phyloP scores from a whole-genome alignment of 2,888 invertebrate genomes.

The Aleiodes leptofemur region DNA sequence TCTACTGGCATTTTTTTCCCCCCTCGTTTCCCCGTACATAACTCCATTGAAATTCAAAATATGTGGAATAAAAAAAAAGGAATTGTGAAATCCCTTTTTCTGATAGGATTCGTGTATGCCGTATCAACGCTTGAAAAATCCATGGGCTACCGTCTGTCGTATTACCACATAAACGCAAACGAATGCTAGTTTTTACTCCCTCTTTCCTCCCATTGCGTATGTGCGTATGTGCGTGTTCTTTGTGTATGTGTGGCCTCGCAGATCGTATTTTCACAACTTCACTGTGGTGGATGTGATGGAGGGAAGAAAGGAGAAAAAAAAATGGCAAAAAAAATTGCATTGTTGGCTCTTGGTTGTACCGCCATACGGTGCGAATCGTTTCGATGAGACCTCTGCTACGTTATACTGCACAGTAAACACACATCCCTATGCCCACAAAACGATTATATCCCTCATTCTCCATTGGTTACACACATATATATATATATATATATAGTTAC shows the following conservation, averaged over 20 bases:
- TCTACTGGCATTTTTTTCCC: conserved; percentile 10
- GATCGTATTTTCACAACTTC: conserved; percentile 20
- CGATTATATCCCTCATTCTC: conserved; percentile 14
- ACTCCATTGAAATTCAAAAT: conserved; percentile 17
- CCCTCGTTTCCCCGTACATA: not conserved
- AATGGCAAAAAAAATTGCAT: conserved; percentile 14
- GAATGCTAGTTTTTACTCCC: conserved; percentile 6
- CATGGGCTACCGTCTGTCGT: conserved; percentile 7
- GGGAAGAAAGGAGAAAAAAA: not conserved
- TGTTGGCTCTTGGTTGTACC: conserved; percentile 30
- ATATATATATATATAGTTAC: conserved; percentile 5
- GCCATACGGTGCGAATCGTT: conserved; percentile 38
- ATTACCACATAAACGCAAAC: conserved; percentile 32
- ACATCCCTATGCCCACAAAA: conserved; percentile 30
- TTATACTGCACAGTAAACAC: conserved; percentile 26
- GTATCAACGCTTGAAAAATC: conserved; percentile 5
- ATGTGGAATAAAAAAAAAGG: not conserved
- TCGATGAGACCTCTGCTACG: conserved; percentile 16
- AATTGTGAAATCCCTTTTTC: conserved; percentile 12
- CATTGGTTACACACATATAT: not conserved
- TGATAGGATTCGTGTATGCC: not conserved
- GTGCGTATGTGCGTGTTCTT: not conserved
- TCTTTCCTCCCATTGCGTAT: not conserved
- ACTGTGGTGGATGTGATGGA: not conserved
- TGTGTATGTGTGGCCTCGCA: conserved; percentile 19